A percentile compares a stretch with the other conserved stretches of the same genome.
Evolutionary conservation across 1,140 invertebrate genomes (phyloP).

Genomic region (Stratiolaelaps scimitus): DNA sequence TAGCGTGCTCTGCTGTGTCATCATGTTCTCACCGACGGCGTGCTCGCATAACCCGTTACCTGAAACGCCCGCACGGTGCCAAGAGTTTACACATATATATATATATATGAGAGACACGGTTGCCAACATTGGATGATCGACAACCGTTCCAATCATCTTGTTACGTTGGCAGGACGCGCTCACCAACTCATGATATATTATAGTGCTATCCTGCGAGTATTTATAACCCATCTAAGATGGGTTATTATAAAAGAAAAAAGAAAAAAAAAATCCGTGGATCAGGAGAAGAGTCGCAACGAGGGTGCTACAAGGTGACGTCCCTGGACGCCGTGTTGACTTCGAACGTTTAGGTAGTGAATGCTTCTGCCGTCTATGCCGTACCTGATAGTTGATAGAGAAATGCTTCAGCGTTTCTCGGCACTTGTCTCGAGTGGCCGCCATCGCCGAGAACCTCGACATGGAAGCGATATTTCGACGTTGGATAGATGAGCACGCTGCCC

Average conservation of each 20-base stretch:
- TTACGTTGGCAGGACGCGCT: no score
- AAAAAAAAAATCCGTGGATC: no score
- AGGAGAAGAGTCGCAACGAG: no score
- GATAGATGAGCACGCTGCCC: slow-evolving; percentile 5
- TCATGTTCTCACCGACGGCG: slow-evolving; percentile 15
- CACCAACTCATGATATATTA: no score
- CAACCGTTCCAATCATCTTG: no score
- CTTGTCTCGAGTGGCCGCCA: not conserved
- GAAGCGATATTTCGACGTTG: slow-evolving; percentile 7
- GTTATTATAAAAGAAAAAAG: no score
- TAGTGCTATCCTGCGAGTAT: no score
- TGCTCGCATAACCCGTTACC: slow-evolving; percentile 19
- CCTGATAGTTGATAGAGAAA: slow-evolving; percentile 10
- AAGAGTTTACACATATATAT: no score
- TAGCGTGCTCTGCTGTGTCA: slow-evolving; percentile 17
- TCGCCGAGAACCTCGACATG: slow-evolving; percentile 20
- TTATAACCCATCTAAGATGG: no score
- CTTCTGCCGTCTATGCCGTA: not conserved
- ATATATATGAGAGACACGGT: not conserved
- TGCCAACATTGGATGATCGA: no score
- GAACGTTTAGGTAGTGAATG: not conserved
- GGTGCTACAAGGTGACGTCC: no score
- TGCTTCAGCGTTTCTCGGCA: not conserved
- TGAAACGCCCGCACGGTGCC: not conserved
- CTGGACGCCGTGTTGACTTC: no score